These are phyloP conservation scores for Ophion ellenae DNA, from an alignment of 2,888 invertebrate genomes.

Conservation along the genomic window DNA sequence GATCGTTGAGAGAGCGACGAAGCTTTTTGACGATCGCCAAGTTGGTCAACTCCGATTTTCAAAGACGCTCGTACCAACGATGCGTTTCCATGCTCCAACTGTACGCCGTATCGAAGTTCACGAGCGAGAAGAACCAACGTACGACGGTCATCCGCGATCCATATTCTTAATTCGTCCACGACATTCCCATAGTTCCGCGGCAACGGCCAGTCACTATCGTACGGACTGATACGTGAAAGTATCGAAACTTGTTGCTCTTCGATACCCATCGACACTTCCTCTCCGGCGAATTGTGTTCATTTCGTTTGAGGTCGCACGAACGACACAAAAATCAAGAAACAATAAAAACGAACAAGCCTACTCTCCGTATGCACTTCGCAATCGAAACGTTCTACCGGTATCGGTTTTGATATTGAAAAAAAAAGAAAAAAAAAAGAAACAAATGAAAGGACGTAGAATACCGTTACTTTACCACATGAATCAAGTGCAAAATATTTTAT, in stretches of 20 bases:
- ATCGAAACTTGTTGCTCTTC: background rate
- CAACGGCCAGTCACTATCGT: too few species aligned
- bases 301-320: background rate
- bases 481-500: constrained; percentile 64
- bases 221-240: too few species aligned
- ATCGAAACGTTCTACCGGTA: constrained; percentile 31
- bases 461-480: constrained; percentile 43
- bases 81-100: background rate
- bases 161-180: background rate
- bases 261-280: background rate
- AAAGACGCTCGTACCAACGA: background rate
- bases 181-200: constrained; percentile 21
- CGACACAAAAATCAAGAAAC: constrained; percentile 26
- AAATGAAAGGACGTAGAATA: constrained; percentile 1
- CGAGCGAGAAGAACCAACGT: background rate
- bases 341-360: background rate
- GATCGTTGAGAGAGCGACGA: background rate
- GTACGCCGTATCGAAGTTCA: background rate
- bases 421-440: background rate
- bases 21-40: background rate
- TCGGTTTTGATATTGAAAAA: constrained; percentile 23
- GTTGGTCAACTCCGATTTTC: background rate
- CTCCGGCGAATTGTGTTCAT: background rate
- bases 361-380: background rate
- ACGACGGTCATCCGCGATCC: background rate